phyloP scores from a whole-genome alignment of 1,140 invertebrate species.

The Drosophila erecta region DNA sequence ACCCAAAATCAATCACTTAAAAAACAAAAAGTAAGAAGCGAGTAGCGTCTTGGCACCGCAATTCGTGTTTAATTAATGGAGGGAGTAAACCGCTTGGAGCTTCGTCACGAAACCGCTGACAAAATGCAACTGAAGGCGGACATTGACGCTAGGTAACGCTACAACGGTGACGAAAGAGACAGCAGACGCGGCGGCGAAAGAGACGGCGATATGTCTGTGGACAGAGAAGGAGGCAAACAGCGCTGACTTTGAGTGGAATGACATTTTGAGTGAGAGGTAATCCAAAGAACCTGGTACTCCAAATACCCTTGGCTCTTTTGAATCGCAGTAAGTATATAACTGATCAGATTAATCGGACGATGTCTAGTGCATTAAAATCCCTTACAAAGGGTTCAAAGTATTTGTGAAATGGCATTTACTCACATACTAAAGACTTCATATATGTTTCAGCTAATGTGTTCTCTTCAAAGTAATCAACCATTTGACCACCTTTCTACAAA shows the following conservation, averaged over 20 bases:
- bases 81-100: slow-evolving; percentile 19
- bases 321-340: too few species aligned
- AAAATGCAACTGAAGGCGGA: slow-evolving; percentile 72
- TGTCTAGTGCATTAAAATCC: too few species aligned
- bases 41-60: not conserved
- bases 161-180: slow-evolving; percentile 25
- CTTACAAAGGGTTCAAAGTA: too few species aligned
- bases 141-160: slow-evolving; percentile 40
- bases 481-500: not conserved
- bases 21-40: slow-evolving; percentile 11
- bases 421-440: too few species aligned
- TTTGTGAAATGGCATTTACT: too few species aligned
- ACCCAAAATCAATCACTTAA: slow-evolving; percentile 17
- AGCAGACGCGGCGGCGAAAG: slow-evolving; percentile 5
- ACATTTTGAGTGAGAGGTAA: slow-evolving; percentile 25
- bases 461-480: not conserved
- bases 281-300: not conserved
- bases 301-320: slow-evolving; percentile 1
- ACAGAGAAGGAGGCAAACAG: slow-evolving; percentile 1
- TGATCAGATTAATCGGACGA: too few species aligned
- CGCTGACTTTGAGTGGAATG: slow-evolving; percentile 39
- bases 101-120: slow-evolving; percentile 75
- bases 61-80: slow-evolving; percentile 15
- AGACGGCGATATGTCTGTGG: slow-evolving; percentile 1
- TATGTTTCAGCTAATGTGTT: too few species aligned